These are phyloP conservation scores for Anneissia japonica DNA, from an alignment of 35 echinoderm and acorn worm species.

Conservation along the genomic window DNA sequence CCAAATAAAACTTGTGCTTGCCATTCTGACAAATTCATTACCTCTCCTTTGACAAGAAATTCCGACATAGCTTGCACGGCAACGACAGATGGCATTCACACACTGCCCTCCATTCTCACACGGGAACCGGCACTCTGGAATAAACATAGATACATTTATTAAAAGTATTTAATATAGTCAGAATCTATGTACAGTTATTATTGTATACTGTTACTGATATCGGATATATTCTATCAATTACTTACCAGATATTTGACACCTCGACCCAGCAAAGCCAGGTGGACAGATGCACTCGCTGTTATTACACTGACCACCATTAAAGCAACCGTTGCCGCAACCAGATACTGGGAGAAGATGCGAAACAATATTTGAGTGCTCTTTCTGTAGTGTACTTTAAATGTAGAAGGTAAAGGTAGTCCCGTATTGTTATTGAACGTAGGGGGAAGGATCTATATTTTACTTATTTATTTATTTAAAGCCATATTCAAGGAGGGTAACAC, in stretches of 20 bases:
- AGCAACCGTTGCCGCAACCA: constrained; percentile 10
- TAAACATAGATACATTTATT: background rate
- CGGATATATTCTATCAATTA: no score
- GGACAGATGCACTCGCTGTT: constrained; percentile 46
- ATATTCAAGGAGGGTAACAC: no score
- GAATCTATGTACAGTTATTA: no score
- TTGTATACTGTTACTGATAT: no score
- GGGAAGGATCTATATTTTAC: no score
- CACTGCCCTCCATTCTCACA: constrained; percentile 71
- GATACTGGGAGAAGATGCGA: background rate
- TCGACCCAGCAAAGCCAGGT: constrained; percentile 37
- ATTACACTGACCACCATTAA: constrained; percentile 55
- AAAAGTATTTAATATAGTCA: no score
- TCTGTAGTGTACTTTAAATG: no score
- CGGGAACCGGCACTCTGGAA: constrained; percentile 36
- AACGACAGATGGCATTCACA: constrained; percentile 49
- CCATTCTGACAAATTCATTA: background rate
- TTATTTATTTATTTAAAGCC: no score
- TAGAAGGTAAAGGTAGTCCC: no score
- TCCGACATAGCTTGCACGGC: constrained; percentile 41
- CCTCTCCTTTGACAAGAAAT: constrained; percentile 39
- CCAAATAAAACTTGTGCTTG: no score
- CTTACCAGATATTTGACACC: constrained; percentile 19
- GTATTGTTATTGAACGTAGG: no score
- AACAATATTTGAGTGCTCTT: no score